Base-by-base conservation (phyloP, 1,140 invertebrate species). In the Radopholus similis region DNA sequence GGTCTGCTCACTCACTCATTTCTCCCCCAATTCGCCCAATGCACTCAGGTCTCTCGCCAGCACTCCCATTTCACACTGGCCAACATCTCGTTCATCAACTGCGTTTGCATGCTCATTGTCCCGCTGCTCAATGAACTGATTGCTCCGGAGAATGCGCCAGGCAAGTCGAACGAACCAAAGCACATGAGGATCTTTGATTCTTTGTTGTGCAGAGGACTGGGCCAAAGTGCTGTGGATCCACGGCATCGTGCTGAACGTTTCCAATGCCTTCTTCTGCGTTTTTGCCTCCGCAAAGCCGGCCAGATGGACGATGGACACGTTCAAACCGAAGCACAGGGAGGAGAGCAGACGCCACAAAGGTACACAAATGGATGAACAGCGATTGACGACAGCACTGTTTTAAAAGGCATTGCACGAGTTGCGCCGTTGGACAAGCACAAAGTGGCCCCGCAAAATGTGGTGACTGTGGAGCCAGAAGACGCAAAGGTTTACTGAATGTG, bases 1-100 rank as follows among this genome's bases (percentile, higher is more conserved):
- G 62, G 75, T 80, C 26, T 63, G 15, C 28, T 30, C 40, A 40
- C 32, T 28, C 44, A 47, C 13, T 44, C 26, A 62, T 42, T 13
- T 42, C 21, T 32, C n/a, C 5, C 13, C 4, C 13, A 60, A 28
- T 47, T 62, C 13, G n/a, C 23, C 34, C 21, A n/a, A n/a, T n/a
- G n/a, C n/a, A n/a, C 34, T 18, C 28, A 62, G 18, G 30, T 62
- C 28, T 62, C 42, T 3, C 47, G 47, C 30, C 47, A 51, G 18
- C 47, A 51, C 30, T 67, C 44, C 32, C 78, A 81, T 57, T 81
- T 81, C 38, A 82, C 79, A 4, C 58, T 82, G 68, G 79, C 80
- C 35, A 80, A 76, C 54, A 80, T 82, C 35, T 75, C 79, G 34
- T 75, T 81, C 57, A 34, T 81, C 8, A 73, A 82, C 37, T 81